phyloP scores from a whole-genome alignment of 1,140 invertebrate genomes.

The Copidosoma floridanum region DNA sequence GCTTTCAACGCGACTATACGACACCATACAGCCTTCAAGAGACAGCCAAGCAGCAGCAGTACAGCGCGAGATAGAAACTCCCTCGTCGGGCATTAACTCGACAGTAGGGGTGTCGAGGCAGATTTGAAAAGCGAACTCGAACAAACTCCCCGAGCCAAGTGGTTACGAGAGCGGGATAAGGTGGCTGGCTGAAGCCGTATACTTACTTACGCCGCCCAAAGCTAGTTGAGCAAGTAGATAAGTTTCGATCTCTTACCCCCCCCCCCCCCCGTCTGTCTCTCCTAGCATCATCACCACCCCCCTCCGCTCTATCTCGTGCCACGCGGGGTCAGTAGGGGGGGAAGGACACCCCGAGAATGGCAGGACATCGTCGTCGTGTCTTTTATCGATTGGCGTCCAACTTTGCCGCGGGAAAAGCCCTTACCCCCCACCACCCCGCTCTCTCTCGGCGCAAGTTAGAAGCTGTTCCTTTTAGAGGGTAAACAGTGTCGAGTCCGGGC shows the following conservation, averaged over 20 bases:
- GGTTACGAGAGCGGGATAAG: conserved; percentile 47
- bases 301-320: neutral
- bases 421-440: neutral
- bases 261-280: conserved; percentile 38
- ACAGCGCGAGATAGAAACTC: conserved; percentile 2
- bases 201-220: conserved; percentile 34
- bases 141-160: conserved; percentile 43
- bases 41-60: neutral
- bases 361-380: conserved; percentile 36
- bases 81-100: too few species aligned
- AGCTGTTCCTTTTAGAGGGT: too few species aligned
- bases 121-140: conserved; percentile 52
- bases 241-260: conserved; percentile 50
- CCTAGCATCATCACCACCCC: neutral
- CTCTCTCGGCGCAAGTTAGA: too few species aligned
- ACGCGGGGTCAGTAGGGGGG: too few species aligned
- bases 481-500: too few species aligned
- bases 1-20: neutral
- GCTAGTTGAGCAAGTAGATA: conserved; percentile 54
- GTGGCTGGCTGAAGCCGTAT: conserved; percentile 36
- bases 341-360: conserved; percentile 40
- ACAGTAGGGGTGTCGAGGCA: too few species aligned
- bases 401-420: conserved; percentile 20
- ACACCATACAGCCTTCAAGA: neutral
- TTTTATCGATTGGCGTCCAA: conserved; percentile 25